Evolutionary conservation across 1,140 invertebrate species (phyloP), one percentile per base, ranked within the genome.

Genomic region (Eueides isabella): DNA sequence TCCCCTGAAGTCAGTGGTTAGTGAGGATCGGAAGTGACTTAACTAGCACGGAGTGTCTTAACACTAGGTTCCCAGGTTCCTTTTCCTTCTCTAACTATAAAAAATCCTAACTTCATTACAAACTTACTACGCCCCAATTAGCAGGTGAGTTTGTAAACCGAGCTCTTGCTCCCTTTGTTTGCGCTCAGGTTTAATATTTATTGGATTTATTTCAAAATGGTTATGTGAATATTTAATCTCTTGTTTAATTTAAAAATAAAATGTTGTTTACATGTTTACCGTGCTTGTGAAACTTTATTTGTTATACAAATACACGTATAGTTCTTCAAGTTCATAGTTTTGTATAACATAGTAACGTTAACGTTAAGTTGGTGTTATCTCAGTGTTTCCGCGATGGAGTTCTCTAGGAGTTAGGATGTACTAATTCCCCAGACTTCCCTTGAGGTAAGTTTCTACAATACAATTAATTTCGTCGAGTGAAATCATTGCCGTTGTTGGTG

Each of bases 281-380:
- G 11, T 55, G n/a, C n/a, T n/a, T n/a, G n/a, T n/a, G n/a, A n/a
- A n/a, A n/a, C n/a, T n/a, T n/a, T n/a, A n/a, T n/a, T n/a, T n/a
- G n/a, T n/a, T n/a, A n/a, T 19, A 19, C 41, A 48, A 48, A 55
- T 55, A 55, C 2, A 23, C n/a, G 26, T 23, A 55, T 26, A 55
- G 19, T 23, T 55, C 48, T 55, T 55, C 44, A 33, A 33, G 26
- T 33, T 31, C 33, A 35, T 7, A 23, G n/a, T 30, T 23, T 64
- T 64, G 31, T 64, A 33, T 61, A 61, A 61, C 23, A 61, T 5
- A 23, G 23, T 6, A 69, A 61, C 44, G 61, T 23, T 31, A 29
- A 2, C 62, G 65, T 7, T 71, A 65, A 71, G 38, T 65, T 26
- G n/a, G 16, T 65, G 29, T 55, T 71, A 65, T 65, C 62, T 71